Conservation (phyloP, 1,140 invertebrate genomes). For the Elysia chlorotica region DNA sequence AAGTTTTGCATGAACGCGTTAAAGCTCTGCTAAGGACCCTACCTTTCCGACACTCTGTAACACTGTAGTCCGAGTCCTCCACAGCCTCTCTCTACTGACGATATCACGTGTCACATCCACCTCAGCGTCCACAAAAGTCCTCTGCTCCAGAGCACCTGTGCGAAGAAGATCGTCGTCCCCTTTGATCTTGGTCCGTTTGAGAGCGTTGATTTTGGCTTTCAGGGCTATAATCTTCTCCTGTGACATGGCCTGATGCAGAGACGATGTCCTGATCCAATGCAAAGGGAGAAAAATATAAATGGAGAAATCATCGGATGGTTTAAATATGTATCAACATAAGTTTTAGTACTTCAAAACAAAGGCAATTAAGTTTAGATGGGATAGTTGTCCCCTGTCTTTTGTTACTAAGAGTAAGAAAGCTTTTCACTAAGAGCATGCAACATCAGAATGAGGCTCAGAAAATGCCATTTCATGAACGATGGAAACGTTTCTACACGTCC, state of each 20-base stretch:
- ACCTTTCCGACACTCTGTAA: constrained; percentile 93
- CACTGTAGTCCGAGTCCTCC: constrained; percentile 93
- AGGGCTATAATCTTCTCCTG: constrained; percentile 98
- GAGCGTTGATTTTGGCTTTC: constrained; percentile 94
- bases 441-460: background rate
- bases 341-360: no score
- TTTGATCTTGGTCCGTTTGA: constrained; percentile 93
- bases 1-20: no score
- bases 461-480: background rate
- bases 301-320: no score
- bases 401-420: no score
- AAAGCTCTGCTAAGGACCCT: no score
- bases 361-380: no score
- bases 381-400: no score
- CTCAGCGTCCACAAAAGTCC: constrained; percentile 91
- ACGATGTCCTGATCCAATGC: constrained; percentile 66
- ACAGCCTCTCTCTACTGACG: constrained; percentile 90
- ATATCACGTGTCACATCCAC: constrained; percentile 96
- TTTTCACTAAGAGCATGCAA: no score
- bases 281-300: no score
- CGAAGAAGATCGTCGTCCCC: constrained; percentile 72
- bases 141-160: constrained; percentile 71
- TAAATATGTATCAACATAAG: no score
- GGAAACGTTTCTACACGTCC: no score
- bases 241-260: constrained; percentile 87